Evolutionary conservation across 2,888 invertebrate genomes (phyloP).

Genomic region (Tortrix viridana): DNA sequence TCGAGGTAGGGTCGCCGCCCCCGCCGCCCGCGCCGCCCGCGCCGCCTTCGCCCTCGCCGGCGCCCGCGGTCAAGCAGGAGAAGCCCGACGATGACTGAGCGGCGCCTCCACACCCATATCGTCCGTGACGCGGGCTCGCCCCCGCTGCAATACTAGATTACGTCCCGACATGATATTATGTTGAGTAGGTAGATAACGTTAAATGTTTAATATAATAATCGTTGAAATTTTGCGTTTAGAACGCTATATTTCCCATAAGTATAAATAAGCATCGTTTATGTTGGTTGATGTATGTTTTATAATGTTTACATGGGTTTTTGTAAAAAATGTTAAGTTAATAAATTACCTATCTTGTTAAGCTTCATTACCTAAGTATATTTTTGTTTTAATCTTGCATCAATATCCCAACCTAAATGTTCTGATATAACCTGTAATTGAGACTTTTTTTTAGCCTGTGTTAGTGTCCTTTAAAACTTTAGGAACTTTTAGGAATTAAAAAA

Average conservation of each 20-base stretch:
- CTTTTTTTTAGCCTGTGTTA: no score
- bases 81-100: slow-evolving; percentile 71
- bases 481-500: no score
- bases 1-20: slow-evolving; percentile 73
- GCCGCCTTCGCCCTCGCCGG: slow-evolving; percentile 47
- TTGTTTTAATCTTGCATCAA: slow-evolving; percentile 45
- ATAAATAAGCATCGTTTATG: slow-evolving; percentile 63
- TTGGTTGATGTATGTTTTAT: slow-evolving; percentile 77
- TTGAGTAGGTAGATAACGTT: slow-evolving; percentile 64
- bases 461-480: no score
- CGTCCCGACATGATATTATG: slow-evolving; percentile 72
- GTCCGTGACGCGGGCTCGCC: slow-evolving; percentile 68
- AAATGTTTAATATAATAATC: slow-evolving; percentile 58
- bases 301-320: slow-evolving; percentile 80
- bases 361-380: slow-evolving; percentile 40
- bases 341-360: slow-evolving; percentile 79
- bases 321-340: slow-evolving; percentile 80
- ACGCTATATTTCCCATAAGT: slow-evolving; percentile 69
- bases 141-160: slow-evolving; percentile 83
- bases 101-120: slow-evolving; percentile 57
- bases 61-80: slow-evolving; percentile 71
- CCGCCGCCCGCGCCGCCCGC: slow-evolving; percentile 49
- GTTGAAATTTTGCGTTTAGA: slow-evolving; percentile 79
- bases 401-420: slow-evolving; percentile 43
- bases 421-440: no score